Conservation (phyloP, 2,113 vertebrate species). For the Erythrolamprus reginae region DNA sequence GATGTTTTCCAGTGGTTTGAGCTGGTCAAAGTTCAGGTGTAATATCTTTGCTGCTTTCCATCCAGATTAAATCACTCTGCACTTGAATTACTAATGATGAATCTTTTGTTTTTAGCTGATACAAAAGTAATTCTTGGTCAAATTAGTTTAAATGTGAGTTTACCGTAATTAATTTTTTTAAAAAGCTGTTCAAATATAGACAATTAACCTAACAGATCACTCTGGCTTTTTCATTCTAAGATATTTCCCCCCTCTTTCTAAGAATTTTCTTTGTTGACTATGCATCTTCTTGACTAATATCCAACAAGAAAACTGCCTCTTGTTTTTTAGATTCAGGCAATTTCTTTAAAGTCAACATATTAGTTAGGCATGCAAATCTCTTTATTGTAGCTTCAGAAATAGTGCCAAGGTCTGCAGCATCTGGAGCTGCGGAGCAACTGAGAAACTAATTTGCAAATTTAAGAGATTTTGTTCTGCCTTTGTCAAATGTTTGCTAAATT, state of each 20-base stretch:
- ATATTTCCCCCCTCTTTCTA: constrained; percentile 26
- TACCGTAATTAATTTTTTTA: not conserved
- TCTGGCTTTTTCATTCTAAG: not conserved
- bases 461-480: constrained; percentile 55
- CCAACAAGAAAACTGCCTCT: constrained; percentile 74
- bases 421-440: constrained; percentile 66
- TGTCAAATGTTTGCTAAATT: constrained; percentile 67
- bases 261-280: constrained; percentile 61
- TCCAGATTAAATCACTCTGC: constrained; percentile 4
- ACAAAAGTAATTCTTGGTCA: constrained; percentile 55
- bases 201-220: constrained; percentile 61
- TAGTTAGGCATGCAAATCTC: constrained; percentile 79
- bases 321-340: constrained; percentile 72
- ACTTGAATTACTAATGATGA: constrained; percentile 14
- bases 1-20: not conserved
- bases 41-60: not conserved
- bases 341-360: constrained; percentile 76
- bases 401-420: constrained; percentile 69
- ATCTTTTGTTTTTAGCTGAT: constrained; percentile 16
- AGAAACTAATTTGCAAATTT: constrained; percentile 72
- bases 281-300: constrained; percentile 69
- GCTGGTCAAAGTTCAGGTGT: not conserved
- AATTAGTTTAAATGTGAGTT: constrained; percentile 20
- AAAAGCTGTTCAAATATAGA: constrained; percentile 24
- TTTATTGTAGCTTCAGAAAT: constrained; percentile 70